Base-by-base conservation (phyloP, 2,888 invertebrate species). In the Lithophane leautieri region DNA sequence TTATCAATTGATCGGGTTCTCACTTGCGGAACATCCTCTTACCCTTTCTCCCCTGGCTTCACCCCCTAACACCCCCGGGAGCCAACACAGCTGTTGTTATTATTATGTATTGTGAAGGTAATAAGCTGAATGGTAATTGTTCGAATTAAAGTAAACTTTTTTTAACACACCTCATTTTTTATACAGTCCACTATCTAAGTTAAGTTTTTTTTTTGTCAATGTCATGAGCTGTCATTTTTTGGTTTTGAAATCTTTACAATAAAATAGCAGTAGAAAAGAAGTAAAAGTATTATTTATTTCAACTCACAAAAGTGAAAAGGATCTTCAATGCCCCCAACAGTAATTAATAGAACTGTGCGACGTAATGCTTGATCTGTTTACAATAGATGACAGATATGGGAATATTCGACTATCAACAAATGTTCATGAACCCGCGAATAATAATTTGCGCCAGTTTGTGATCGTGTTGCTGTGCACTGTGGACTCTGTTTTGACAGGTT, bases 21-120 rank as follows among this genome's bases (percentile, higher is more conserved):
- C 63, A 50, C 28, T 73, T 25, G 56, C 40, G 44, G 40, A 63
- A 56, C 28, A 71, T 19, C 40, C 73, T 40, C 28, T 19, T n/a
- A 12, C 22, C 4, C 22, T 19, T 6, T 11, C 11, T 16, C 16
- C 50, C 42, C 42, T 9, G 1, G 8, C 11, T 14, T 19, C 34
- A 52, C 28, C 50, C 34, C 54, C 47, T 16, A 0, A 12, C 40
- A 28, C 73, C 22, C 68, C 44, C 14, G 28, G 22, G 68, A 71
- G 69, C 22, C 22, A 75, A 22, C 65, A 79, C 65, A 79, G 68
- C 80, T 71, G 84, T 61, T 61, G 50, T n/a, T 70, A 56, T 70
- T 54, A 44, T 16, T 16, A 16, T 44, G 63, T 67, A 56, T 63
- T 74, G 79, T 70, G 54, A 12, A 67, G 19, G 60, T 70, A 68